Percentiles rank a stretch among this genome's conserved stretches.
Conservation (phyloP, 2,888 invertebrate species). For the Candidula unifasciata region DNA sequence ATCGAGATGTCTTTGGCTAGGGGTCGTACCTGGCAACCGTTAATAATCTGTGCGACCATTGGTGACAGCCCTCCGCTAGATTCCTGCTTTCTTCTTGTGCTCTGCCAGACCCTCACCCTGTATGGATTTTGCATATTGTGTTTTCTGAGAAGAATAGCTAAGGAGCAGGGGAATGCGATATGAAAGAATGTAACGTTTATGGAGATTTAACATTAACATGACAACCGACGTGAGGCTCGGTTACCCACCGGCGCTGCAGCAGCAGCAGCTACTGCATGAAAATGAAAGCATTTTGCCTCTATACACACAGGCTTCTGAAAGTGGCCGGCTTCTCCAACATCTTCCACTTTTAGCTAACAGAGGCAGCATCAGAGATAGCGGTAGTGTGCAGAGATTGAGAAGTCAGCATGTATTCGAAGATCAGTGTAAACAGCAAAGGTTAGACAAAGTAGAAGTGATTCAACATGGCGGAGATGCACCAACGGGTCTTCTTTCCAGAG, state of each 20-base stretch:
- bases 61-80: no score
- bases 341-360: constrained; percentile 75
- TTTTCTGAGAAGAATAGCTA: neutral
- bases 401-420: constrained; percentile 76
- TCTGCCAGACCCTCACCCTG: neutral
- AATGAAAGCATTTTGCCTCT: constrained; percentile 51
- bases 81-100: no score
- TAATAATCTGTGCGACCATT: no score
- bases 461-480: constrained; percentile 70
- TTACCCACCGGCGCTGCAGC: constrained; percentile 67
- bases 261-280: no score
- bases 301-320: constrained; percentile 61
- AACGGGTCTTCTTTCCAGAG: constrained; percentile 73
- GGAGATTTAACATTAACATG: constrained; percentile 62
- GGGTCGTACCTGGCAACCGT: constrained; percentile 75
- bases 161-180: constrained; percentile 4
- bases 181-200: constrained; percentile 5
- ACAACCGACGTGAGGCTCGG: constrained; percentile 70
- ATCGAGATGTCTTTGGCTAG: constrained; percentile 72
- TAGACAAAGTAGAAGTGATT: constrained; percentile 63
- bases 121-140: constrained; percentile 6
- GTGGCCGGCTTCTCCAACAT: constrained; percentile 69
- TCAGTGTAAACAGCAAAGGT: constrained; percentile 67
- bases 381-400: constrained; percentile 68
- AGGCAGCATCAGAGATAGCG: constrained; percentile 70